Base-by-base conservation (phyloP, 2,888 invertebrate genomes). In the Cephus pulcher region DNA sequence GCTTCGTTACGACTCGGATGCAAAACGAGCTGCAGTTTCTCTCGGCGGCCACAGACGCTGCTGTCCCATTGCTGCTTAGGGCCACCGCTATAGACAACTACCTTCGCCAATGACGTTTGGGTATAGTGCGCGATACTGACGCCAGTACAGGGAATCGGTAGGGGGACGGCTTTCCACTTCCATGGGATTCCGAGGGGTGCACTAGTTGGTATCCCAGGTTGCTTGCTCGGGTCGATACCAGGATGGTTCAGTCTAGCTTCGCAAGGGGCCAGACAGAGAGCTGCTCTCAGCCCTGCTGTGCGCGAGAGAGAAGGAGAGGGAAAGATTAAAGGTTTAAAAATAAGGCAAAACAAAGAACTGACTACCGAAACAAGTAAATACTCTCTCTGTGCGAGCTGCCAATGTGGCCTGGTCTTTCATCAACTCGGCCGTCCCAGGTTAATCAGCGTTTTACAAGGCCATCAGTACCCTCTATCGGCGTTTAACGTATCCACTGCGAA, bases 291-390 rank as follows among this genome's bases (percentile, higher is more conserved):
- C 9, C 40, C 23, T 9, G 40, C 40, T 23, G 23, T 1, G 73
- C 69, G 69, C 74, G 73, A 33, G 73, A 35, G 34, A 77, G 75
- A 73, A 74, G 37, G 37, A 74, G 73, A 74, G 71, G 3, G 73
- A 69, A 78, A 33, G 75, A 56, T 23, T 23, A 23, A 56, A 56
- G 15, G 40, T 56, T 40, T 15, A 40, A 15, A 40, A 40, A 15
- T 56, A 56, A 23, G 6, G 23, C 6, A 23, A 23, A 56, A 56
- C 15, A 56, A 56, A 56, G 40, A 23, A 56, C 2, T 6, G 23
- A 6, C 23, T 56, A 56, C 40, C 40, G 23, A 56, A 56, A 23
- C 40, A 23, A 56, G 23, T 23, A 56, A 40, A 40, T 15, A 40
- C 40, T 23, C 40, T 23, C 40, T 56, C 40, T 56, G 40, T 23